Evolutionary conservation across 1,140 invertebrate species (phyloP).

Genomic region (Drosophila kohkoa): DNA sequence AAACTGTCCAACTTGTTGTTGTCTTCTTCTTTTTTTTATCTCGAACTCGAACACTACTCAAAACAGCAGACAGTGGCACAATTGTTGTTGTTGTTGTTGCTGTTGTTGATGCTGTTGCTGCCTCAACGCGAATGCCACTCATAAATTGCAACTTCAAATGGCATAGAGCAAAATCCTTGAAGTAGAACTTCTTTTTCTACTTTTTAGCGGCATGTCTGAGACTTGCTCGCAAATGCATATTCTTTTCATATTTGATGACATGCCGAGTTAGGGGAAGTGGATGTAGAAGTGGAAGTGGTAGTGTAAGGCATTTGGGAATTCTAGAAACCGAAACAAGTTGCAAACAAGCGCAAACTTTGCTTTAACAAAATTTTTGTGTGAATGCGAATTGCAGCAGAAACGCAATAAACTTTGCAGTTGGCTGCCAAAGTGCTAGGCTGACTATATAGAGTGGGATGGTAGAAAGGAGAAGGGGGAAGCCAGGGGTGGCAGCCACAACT

Average conservation of each 20-base stretch:
- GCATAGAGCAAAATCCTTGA: slow-evolving; percentile 39
- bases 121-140: slow-evolving; percentile 31
- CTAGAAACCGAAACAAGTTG: slow-evolving; percentile 68
- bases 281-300: background rate
- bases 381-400: slow-evolving; percentile 53
- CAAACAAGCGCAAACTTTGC: slow-evolving; percentile 71
- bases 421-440: slow-evolving; percentile 9
- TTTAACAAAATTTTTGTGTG: slow-evolving; percentile 38
- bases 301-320: background rate
- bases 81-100: background rate
- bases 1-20: slow-evolving; percentile 29
- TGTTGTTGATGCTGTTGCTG: slow-evolving; percentile 4
- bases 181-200: slow-evolving; percentile 15
- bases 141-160: slow-evolving; percentile 52
- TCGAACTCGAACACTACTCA: background rate
- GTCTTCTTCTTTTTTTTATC: slow-evolving; percentile 6
- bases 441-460: background rate
- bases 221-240: slow-evolving; percentile 45
- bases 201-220: slow-evolving; percentile 25
- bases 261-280: slow-evolving; percentile 5
- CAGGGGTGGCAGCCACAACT: slow-evolving; percentile 50
- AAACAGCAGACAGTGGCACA: background rate
- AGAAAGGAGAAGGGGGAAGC: background rate
- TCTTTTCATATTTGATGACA: slow-evolving; percentile 57
- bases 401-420: slow-evolving; percentile 49